phyloP scores from a whole-genome alignment of 2,797 vertebrate genomes.

The Brachyrhaphis roseni region DNA sequence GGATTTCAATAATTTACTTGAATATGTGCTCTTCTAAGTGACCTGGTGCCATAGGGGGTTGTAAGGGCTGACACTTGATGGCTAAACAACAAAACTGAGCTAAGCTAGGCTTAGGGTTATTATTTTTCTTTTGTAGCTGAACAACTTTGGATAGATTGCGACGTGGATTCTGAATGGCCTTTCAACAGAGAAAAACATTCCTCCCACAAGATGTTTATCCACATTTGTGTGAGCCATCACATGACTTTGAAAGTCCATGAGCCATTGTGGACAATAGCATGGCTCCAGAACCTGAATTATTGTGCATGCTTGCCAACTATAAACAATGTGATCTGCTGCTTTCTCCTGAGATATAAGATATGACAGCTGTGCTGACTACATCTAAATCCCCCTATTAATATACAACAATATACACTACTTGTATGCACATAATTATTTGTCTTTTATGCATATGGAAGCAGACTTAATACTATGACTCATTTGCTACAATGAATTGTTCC shows the following conservation, averaged over 20 bases:
- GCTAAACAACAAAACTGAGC: neutral
- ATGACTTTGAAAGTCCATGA: neutral
- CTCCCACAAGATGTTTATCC: neutral
- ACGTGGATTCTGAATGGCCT: no score
- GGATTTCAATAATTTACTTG: neutral
- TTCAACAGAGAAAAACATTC: neutral
- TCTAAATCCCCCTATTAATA: neutral
- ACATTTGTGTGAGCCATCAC: neutral
- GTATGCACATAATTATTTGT: neutral
- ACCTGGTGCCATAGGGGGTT: neutral
- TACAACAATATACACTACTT: slow-evolving; percentile 1
- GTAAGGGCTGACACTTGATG: neutral
- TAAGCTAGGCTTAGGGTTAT: neutral
- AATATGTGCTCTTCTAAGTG: neutral
- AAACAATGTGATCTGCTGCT: neutral
- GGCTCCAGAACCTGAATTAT: neutral
- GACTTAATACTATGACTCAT: neutral
- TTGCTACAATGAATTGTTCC: neutral
- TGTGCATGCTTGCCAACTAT: slow-evolving; percentile 1
- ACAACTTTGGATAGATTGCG: neutral
- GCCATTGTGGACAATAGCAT: neutral
- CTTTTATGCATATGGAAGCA: neutral
- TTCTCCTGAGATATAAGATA: neutral
- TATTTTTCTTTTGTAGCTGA: neutral
- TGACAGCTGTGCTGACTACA: neutral